Percentiles rank a stretch among this genome's conserved stretches.
phyloP scores from a whole-genome alignment of 2,888 invertebrate species.

The Acleris sparsana region DNA sequence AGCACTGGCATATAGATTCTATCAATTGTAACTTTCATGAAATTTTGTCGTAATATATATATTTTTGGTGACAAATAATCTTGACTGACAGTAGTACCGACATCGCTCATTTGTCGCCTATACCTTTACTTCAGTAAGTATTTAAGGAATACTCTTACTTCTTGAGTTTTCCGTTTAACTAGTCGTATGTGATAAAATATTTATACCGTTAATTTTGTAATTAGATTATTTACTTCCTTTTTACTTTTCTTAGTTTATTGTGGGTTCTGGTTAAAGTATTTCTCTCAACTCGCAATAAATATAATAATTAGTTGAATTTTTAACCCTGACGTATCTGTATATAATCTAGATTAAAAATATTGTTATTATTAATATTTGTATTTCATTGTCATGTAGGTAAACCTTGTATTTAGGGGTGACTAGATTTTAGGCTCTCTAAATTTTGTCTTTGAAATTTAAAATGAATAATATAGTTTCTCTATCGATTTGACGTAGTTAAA shows the following conservation, averaged over 20 bases:
- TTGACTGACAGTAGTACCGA: background rate
- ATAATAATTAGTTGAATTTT: constrained; percentile 24
- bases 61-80: constrained; percentile 29
- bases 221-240: constrained; percentile 43
- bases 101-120: constrained; percentile 28
- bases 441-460: constrained; percentile 54
- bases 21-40: constrained; percentile 30
- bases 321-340: constrained; percentile 24
- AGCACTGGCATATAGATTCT: constrained; percentile 33
- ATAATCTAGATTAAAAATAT: constrained; percentile 34
- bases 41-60: constrained; percentile 20
- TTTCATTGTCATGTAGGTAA: constrained; percentile 33
- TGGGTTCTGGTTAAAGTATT: constrained; percentile 23
- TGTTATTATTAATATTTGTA: constrained; percentile 36
- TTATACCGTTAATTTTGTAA: constrained; percentile 41
- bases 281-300: constrained; percentile 18
- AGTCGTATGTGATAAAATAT: constrained; percentile 35
- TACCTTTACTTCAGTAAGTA: constrained; percentile 28
- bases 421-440: constrained; percentile 50
- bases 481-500: constrained; percentile 54
- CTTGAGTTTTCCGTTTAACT: constrained; percentile 21
- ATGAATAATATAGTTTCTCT: constrained; percentile 53
- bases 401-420: constrained; percentile 37
- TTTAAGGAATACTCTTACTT: constrained; percentile 23
- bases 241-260: constrained; percentile 31